Percentiles rank a stretch among this genome's conserved stretches.
Evolutionary conservation across 2,888 invertebrate species (phyloP).

Genomic region (Alentia gelatinosa): DNA sequence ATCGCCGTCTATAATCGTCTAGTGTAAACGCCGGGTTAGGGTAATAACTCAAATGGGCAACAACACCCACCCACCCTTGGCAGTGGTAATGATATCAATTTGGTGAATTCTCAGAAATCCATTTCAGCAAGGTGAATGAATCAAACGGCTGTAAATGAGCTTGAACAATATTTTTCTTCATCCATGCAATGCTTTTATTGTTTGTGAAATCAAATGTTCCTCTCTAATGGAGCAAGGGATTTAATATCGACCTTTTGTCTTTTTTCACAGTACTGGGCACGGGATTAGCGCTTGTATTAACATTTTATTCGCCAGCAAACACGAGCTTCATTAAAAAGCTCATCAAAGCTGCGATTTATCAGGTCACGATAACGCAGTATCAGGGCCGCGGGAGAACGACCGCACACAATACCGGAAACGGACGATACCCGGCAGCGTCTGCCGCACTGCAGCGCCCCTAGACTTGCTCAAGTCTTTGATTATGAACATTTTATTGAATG

Average conservation of each 20-base stretch:
- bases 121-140: no score
- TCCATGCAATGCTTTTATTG: background rate
- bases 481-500: no score
- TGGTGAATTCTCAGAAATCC: no score
- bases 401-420: conserved; percentile 24
- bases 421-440: background rate
- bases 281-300: background rate
- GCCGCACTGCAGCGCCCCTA: conserved; percentile 29
- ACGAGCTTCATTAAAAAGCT: background rate
- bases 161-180: no score
- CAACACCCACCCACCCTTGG: no score
- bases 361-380: background rate
- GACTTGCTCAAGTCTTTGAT: no score
- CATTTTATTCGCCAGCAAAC: background rate
- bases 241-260: background rate
- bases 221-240: background rate
- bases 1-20: no score
- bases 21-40: no score
- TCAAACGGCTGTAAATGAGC: no score
- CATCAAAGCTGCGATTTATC: background rate
- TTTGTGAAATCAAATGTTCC: background rate
- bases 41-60: no score
- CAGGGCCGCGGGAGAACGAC: background rate
- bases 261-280: no score
- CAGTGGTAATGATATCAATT: no score